Conservation (phyloP, 2,888 invertebrate genomes). For the Heliconius ethilla region DNA sequence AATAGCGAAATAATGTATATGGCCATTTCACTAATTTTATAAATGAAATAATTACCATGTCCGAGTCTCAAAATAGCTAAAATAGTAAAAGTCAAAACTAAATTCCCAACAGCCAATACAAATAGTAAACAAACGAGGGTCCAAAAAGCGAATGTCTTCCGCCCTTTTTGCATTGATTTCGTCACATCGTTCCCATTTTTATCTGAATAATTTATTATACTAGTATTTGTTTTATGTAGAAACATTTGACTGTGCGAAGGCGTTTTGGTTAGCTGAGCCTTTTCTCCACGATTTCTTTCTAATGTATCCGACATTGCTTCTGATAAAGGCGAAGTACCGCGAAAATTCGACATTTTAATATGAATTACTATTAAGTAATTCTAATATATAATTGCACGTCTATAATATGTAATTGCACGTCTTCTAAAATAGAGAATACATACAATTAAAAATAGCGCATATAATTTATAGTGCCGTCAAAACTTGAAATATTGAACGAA, state of each 20-base stretch:
- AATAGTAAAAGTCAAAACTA: slow-evolving; percentile 90
- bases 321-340: slow-evolving; percentile 70
- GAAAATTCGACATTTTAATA: slow-evolving; percentile 52
- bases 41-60: slow-evolving; percentile 67
- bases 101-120: slow-evolving; percentile 89
- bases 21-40: background rate
- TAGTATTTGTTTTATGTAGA: slow-evolving; percentile 53
- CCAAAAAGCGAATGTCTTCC: slow-evolving; percentile 90
- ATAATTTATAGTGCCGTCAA: slow-evolving; percentile 50
- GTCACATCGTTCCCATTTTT: slow-evolving; percentile 75
- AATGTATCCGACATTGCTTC: slow-evolving; percentile 73
- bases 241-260: slow-evolving; percentile 64
- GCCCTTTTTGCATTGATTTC: slow-evolving; percentile 68
- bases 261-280: slow-evolving; percentile 69
- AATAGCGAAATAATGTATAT: background rate
- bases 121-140: slow-evolving; percentile 86
- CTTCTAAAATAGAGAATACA: slow-evolving; percentile 41
- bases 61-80: slow-evolving; percentile 90
- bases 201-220: slow-evolving; percentile 67
- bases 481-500: slow-evolving; percentile 76
- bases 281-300: slow-evolving; percentile 70
- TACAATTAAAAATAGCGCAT: slow-evolving; percentile 65
- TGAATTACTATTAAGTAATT: slow-evolving; percentile 34
- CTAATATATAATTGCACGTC: too few relatives aligned
- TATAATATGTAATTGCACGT: background rate